Evolutionary conservation across 2,888 invertebrate species (phyloP), one percentile per base, ranked within the genome.

Genomic region (Tubulanus polymorphus): DNA sequence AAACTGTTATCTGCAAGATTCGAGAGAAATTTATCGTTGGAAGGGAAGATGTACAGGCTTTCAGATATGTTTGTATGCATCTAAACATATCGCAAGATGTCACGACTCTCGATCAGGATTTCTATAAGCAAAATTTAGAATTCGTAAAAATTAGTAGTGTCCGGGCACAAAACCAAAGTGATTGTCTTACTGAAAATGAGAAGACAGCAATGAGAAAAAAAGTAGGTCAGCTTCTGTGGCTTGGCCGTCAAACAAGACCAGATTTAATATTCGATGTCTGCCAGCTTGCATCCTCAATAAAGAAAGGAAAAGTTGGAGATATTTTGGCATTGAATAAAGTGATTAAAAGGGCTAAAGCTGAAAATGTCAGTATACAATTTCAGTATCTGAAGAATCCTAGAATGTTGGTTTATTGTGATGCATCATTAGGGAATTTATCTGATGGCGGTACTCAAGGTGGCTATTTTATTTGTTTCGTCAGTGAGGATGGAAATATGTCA

Each of bases 61-160:
- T 57, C 35, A 35, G 37, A 27, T 54, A 54, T 41, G 27, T 54
- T 3, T 53, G 57, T 10, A 49, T 54, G n/a, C 41, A 49, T 3
- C 27, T 54, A 23, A 30, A 30, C 37, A 37, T 12, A 28, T 18
- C 18, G 5, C 25, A 54, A 1, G 37, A 25, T 5, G 5, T 26
- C 6, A 20, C 41, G 2, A 10, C 18, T 1, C 37, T 51, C 3
- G 6, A 51, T 41, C 51, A 51, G 26, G 41, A 5, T 28, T 27
- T 27, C n/a, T 51, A 51, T 37, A 45, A 8, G 3, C 10, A 25
- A 41, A 51, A 5, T 26, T 15, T 51, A 3, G 23, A 20, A 18
- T 15, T 35, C 2, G 25, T 35, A 3, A 20, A 37, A 6, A 23
- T 41, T 3, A 25, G 18, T 2, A 37, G 18, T 41, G 5, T 15